Evolutionary conservation across 2,888 invertebrate species (phyloP).

Genomic region (Tipula helvola): DNA sequence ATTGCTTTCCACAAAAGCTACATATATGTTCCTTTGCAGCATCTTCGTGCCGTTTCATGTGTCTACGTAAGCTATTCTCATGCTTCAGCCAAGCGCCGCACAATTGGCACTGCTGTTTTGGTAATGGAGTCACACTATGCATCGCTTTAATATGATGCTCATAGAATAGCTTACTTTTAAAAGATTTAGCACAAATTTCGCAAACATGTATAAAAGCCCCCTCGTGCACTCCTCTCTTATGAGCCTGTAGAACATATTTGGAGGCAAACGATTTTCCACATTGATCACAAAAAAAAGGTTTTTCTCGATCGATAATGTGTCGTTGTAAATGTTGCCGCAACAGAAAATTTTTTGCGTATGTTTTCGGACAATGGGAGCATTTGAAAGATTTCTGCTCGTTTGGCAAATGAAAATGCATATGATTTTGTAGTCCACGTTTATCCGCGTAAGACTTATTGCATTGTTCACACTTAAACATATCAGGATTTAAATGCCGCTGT

Average conservation of each 20-base stretch:
- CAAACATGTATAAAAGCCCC: not conserved
- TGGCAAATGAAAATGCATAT: conserved; percentile 19
- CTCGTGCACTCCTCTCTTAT: conserved; percentile 22
- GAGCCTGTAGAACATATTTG: conserved; percentile 25
- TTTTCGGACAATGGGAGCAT: conserved; percentile 20
- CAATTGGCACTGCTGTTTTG: conserved; percentile 30
- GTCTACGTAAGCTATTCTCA: conserved; percentile 30
- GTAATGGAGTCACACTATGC: conserved; percentile 26
- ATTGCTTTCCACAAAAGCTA: conserved; percentile 26
- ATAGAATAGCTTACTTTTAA: conserved; percentile 29
- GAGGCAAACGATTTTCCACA: conserved; percentile 30
- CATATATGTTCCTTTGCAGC: conserved; percentile 26
- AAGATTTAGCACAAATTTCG: conserved; percentile 32
- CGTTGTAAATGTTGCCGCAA: conserved; percentile 20
- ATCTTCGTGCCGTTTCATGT: conserved; percentile 28
- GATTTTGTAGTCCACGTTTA: conserved; percentile 18
- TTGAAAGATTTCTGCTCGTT: conserved; percentile 16
- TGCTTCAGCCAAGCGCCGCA: conserved; percentile 33
- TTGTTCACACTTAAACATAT: conserved; percentile 15
- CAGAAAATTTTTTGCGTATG: conserved; percentile 20
- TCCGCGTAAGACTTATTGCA: conserved; percentile 18
- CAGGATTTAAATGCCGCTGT: conserved; percentile 19
- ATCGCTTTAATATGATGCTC: conserved; percentile 27
- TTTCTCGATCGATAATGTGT: conserved; percentile 18
- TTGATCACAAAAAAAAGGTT: conserved; percentile 25